A percentile compares a stretch with the other conserved stretches of the same genome.
These are phyloP conservation scores for Emydocephalus ijimae DNA, from an alignment of 2,113 vertebrate genomes.

Conservation along the genomic window DNA sequence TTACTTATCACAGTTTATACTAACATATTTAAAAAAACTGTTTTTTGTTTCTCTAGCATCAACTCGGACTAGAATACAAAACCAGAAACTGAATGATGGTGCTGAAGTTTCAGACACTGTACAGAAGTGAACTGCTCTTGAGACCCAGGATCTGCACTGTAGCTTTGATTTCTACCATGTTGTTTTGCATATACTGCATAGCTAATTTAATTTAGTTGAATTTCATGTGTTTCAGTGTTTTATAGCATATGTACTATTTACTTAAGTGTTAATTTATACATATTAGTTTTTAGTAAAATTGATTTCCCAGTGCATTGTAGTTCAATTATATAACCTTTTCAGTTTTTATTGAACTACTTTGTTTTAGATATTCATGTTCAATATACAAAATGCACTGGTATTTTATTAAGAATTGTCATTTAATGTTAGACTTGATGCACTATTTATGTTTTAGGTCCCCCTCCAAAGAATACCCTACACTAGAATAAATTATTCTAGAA, in stretches of 20 bases:
- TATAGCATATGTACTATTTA: slow-evolving; percentile 66
- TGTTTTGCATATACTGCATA: slow-evolving; percentile 28
- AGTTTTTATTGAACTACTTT: slow-evolving; percentile 44
- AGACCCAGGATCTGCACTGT: slow-evolving; percentile 28
- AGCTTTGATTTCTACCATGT: slow-evolving; percentile 17
- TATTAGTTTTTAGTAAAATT: slow-evolving; percentile 53
- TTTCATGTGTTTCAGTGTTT: slow-evolving; percentile 44
- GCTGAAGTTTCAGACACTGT: slow-evolving; percentile 76
- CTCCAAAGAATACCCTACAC: not conserved
- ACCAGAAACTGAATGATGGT: slow-evolving; percentile 89
- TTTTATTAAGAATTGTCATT: slow-evolving; percentile 57
- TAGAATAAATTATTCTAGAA: no score
- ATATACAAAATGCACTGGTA: slow-evolving; percentile 63
- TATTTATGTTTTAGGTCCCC: slow-evolving; percentile 47
- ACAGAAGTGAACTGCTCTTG: slow-evolving; percentile 67
- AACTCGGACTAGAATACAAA: slow-evolving; percentile 91
- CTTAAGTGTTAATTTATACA: slow-evolving; percentile 76
- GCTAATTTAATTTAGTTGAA: slow-evolving; percentile 50
- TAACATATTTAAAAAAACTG: not conserved
- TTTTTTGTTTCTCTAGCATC: slow-evolving; percentile 73
- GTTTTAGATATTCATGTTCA: slow-evolving; percentile 44
- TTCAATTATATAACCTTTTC: slow-evolving; percentile 39
- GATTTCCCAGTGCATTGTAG: slow-evolving; percentile 54
- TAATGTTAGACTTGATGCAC: slow-evolving; percentile 52
- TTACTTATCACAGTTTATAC: not conserved